Percentiles rank a stretch among this genome's conserved stretches.
Conservation (phyloP, 2,888 invertebrate species). For the Malthinus seriepunctatus region DNA sequence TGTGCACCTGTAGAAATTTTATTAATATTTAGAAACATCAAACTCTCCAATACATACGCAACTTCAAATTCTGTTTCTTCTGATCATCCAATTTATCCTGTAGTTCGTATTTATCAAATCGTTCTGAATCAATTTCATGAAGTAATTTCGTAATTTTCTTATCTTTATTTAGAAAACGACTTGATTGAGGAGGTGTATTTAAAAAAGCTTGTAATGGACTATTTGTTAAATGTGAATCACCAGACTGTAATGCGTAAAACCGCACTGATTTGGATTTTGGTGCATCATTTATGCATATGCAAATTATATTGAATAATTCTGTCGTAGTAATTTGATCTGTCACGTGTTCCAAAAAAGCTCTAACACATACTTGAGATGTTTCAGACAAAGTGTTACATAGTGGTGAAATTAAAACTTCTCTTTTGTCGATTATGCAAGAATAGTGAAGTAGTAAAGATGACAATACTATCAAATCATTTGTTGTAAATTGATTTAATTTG, state of each 20-base stretch:
- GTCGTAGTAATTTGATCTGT: constrained; percentile 36
- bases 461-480: constrained; percentile 37
- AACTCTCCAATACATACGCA: constrained; percentile 51
- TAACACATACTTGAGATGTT: constrained; percentile 44
- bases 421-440: constrained; percentile 48
- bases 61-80: constrained; percentile 58
- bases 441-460: constrained; percentile 51
- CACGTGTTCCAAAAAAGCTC: constrained; percentile 46
- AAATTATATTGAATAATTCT: constrained; percentile 40
- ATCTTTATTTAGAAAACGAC: constrained; percentile 44
- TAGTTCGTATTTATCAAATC: constrained; percentile 65
- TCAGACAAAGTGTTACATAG: constrained; percentile 45
- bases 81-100: constrained; percentile 63
- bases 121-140: constrained; percentile 64
- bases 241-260: constrained; percentile 33
- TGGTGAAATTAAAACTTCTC: constrained; percentile 48
- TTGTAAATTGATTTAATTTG: constrained; percentile 38
- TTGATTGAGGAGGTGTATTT: constrained; percentile 43
- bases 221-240: constrained; percentile 23
- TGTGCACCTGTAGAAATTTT: constrained; percentile 42
- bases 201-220: constrained; percentile 48
- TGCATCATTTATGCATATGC: constrained; percentile 32
- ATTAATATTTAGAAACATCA: background rate
- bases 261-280: background rate
- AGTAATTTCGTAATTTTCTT: constrained; percentile 59